A percentile compares a stretch with the other conserved stretches of the same genome.
phyloP scores from a whole-genome alignment of 2,888 invertebrate species.

The Macropis europaea region DNA sequence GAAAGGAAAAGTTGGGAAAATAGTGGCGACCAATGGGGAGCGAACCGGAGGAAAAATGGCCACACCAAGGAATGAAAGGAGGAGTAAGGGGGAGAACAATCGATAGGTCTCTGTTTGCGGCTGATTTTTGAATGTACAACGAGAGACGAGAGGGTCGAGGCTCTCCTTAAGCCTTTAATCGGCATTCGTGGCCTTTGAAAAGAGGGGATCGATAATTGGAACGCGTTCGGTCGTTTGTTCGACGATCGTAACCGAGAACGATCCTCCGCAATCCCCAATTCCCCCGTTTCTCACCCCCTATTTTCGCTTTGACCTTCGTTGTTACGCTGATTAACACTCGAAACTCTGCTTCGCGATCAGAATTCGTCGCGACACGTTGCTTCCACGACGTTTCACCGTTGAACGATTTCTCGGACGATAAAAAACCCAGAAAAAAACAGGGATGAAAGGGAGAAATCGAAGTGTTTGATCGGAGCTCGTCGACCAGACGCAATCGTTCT shows the following conservation, averaged over 20 bases:
- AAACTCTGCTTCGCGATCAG: background rate
- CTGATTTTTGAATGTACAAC: slow-evolving; percentile 19
- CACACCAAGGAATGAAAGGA: slow-evolving; percentile 39
- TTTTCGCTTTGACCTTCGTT: background rate
- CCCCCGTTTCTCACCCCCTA: background rate
- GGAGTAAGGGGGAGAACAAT: slow-evolving; percentile 26
- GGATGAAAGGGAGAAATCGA: too few relatives aligned
- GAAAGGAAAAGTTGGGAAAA: slow-evolving; percentile 64
- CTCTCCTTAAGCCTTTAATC: background rate
- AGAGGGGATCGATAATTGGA: slow-evolving; percentile 27
- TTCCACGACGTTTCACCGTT: too few relatives aligned
- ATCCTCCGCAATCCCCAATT: slow-evolving; percentile 10
- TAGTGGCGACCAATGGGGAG: slow-evolving; percentile 53
- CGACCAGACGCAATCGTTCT: too few relatives aligned
- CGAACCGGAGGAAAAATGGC: slow-evolving; percentile 55
- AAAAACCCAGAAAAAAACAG: too few relatives aligned
- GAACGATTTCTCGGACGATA: too few relatives aligned
- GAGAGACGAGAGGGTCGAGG: background rate
- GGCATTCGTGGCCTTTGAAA: background rate
- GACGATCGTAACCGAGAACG: slow-evolving; percentile 16
- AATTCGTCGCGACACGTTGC: too few relatives aligned
- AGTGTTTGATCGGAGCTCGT: too few relatives aligned
- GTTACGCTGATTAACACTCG: slow-evolving; percentile 25
- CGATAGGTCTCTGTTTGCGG: slow-evolving; percentile 46
- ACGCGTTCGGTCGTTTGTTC: slow-evolving; percentile 2